Base-by-base conservation (phyloP, 1,140 invertebrate genomes). In the Andricus grossulariae region DNA sequence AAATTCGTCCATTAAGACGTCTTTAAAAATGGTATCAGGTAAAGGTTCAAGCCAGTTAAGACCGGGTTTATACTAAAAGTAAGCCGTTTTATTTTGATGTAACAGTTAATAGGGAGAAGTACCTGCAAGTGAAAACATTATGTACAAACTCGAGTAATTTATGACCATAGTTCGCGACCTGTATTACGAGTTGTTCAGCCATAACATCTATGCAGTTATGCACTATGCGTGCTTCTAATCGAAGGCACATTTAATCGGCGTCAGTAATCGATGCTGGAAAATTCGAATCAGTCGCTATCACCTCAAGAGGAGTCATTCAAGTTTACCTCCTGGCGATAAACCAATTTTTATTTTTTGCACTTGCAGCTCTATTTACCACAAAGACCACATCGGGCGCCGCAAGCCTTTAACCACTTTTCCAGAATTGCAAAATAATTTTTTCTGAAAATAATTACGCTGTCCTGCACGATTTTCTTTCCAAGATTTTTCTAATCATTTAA, bases 241-340 rank as follows among this genome's bases (percentile, higher is more conserved):
- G 57, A 66, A 32, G 57, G 57, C 39, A 66, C 57, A 66, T 66
- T 66, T 66, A 66, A 66, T 66, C 57, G 25, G 57, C 57, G 15
- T 66, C 57, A 66, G 25, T 66, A 66, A 66, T 66, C 39, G 39
- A 21, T 66, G 57, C 21, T 25, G 57, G 25, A 66, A 66, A 66
- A 66, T 66, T 66, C 57, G 57, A 66, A 32, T 66, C 57, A 66
- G 39, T 66, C n/a, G 57, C 57, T 39, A 66, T 66, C 57, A 66
- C 57, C 57, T 66, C 32, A 32, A 39, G 57, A 66, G 57, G 57
- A 66, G 57, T 66, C 57, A 32, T 66, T 66, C 57, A 66, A 66
- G 32, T 66, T 39, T 66, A 32, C 12, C 57, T 25, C 4, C 25
- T 32, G 57, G 57, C 57, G 21, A 66, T 2, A 21, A 66, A 66